Conservation (phyloP, 2,888 invertebrate genomes). For the Drosophila mimica region DNA sequence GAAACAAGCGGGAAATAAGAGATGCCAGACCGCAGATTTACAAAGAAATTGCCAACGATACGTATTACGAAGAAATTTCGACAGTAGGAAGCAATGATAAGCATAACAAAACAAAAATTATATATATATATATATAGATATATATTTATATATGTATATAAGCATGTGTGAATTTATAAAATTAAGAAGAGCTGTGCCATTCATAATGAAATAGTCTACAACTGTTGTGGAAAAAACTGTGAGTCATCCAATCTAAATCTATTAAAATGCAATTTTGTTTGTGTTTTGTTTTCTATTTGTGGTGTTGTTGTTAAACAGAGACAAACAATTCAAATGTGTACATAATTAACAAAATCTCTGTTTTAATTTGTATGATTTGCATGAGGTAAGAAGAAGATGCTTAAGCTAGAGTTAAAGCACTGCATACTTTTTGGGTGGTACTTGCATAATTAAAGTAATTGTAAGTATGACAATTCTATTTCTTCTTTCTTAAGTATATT, state of each 20-base stretch:
- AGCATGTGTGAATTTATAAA: not conserved
- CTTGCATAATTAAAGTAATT: slow-evolving; percentile 1
- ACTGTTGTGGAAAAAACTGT: slow-evolving; percentile 7
- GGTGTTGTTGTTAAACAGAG: not conserved
- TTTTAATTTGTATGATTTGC: too few relatives aligned
- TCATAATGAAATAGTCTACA: slow-evolving; percentile 4
- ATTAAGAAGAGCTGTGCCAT: slow-evolving; percentile 1
- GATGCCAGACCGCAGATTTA: slow-evolving; percentile 37
- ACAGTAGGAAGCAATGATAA: slow-evolving; percentile 18
- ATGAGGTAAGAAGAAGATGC: not conserved
- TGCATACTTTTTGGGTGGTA: slow-evolving; percentile 35
- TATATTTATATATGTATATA: not conserved
- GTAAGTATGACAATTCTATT: not conserved
- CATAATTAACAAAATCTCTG: not conserved
- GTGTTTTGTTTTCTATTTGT: not conserved
- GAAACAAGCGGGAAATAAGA: slow-evolving; percentile 35
- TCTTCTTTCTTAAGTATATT: not conserved
- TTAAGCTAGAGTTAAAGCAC: not conserved
- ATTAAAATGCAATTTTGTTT: slow-evolving; percentile 13
- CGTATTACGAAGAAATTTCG: slow-evolving; percentile 29
- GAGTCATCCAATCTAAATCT: slow-evolving; percentile 1
- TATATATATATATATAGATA: not conserved
- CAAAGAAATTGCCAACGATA: slow-evolving; percentile 21
- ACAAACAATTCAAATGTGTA: not conserved
- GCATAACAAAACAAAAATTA: not conserved